Base-by-base conservation (phyloP, 2,888 invertebrate species). In the Quadroppia sp. region DNA sequence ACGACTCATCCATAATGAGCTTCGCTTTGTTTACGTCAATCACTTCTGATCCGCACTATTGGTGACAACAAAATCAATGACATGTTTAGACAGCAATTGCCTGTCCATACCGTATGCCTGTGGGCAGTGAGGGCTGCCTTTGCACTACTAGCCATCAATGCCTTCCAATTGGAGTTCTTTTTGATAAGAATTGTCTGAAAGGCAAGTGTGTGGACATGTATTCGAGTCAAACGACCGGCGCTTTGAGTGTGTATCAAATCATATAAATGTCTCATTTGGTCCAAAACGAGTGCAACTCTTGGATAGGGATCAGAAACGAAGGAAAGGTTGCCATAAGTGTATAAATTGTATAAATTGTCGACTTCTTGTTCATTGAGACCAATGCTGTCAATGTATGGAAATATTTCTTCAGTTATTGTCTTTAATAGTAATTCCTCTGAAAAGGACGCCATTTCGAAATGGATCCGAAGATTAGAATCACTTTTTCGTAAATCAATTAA, bases 331-430 rank as follows among this genome's bases (percentile, higher is more conserved):
- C 89, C 90, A 79, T 87, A 85, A 76, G 87, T 85, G 71, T 91
- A 82, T 3, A 90, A 86, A 81, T 88, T 88, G 75, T 88, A 86
- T 11, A 92, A 82, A 83, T 91, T 92, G 0, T 89, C 87, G 72
- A 92, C 83, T 82, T 92, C 92, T 82, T 92, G 92, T 80, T 92
- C 92, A 80, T 92, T 92, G 91, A 92, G 91, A 2, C 92, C 92
- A 3, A 92, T 84, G 0, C 92, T 92, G 81, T 92, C 90, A 0
- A 89, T 87, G 80, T 87, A 88, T 0, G 90, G 89, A 76, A 92
- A 83, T 0, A 92, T 86, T 78, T 87, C 85, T 4, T 87, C 85
- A 0, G 87, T 86, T 0, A 92, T 82, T 67, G 89, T 87, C 73
- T 85, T 83, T 13, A 92, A 82, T 13, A 92, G 83, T 61, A 86